Evolutionary conservation across 2,797 vertebrate genomes (phyloP).

Genomic region (Periophthalmus magnuspinnatus): DNA sequence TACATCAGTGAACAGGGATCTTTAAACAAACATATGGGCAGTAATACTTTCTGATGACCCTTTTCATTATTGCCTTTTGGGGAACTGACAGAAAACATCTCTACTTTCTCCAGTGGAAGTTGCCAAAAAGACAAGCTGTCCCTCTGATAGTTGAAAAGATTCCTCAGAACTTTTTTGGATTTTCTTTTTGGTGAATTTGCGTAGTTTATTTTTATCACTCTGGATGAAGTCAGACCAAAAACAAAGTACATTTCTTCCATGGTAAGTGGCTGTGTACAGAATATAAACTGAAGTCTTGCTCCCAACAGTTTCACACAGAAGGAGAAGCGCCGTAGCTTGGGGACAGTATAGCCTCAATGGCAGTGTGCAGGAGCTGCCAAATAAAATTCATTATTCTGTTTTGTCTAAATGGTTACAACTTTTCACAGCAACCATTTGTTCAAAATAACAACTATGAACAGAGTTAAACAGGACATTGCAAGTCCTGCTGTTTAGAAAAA

Average conservation of each 20-base stretch:
- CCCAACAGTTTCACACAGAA: background rate
- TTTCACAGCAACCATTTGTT: too few species aligned
- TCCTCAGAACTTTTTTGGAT: slow-evolving; percentile 4
- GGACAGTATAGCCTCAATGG: too few species aligned
- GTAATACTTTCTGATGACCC: background rate
- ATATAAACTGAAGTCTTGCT: background rate
- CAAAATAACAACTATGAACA: too few species aligned
- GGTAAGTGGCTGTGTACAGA: background rate
- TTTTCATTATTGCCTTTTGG: background rate
- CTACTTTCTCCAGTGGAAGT: background rate
- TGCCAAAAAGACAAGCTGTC: slow-evolving; percentile 17
- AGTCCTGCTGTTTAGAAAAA: background rate
- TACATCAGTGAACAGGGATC: background rate
- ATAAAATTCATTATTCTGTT: too few species aligned
- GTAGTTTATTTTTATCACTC: slow-evolving; percentile 6
- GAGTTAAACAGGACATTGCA: too few species aligned
- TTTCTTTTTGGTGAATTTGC: background rate
- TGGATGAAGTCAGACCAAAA: background rate
- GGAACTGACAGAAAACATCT: slow-evolving; percentile 1
- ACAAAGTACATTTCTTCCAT: background rate
- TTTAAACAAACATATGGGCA: background rate
- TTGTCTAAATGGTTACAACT: too few species aligned
- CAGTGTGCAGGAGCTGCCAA: too few species aligned
- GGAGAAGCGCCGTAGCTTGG: background rate
- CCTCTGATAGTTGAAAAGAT: background rate